Evolutionary conservation across 1,140 invertebrate species (phyloP), one percentile per base, ranked within the genome.

Genomic region (Parasteatoda tepidariorum): DNA sequence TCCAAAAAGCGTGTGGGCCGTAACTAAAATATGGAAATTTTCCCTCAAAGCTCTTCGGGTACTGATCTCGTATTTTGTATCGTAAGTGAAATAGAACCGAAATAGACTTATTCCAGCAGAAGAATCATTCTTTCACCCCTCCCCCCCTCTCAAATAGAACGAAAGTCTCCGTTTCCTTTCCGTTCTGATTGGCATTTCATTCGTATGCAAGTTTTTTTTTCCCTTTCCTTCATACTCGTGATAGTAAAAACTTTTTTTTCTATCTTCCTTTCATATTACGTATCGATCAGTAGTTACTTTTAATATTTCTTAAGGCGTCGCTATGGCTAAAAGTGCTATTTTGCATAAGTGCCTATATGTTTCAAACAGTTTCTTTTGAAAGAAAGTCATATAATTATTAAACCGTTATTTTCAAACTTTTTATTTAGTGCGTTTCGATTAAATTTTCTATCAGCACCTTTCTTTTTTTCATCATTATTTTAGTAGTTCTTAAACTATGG

Each of bases 1-100:
- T 41, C 7, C 26, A 31, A 76, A 30, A 68, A 79, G 57, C n/a
- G 28, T 61, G 48, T 61, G 54, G 62, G 76, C 28, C 13, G 18
- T 67, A 59, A 34, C 76, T 79, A 79, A 79, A 79, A 79, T 79
- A 62, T 75, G 61, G 62, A 64, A 59, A 79, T 57, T 57, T 79
- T 33, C 68, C 48, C 34, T 55, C 41, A 33, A 68, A 33, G 22
- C 41, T 22, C 33, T 73, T 13, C 64, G 2, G n/a, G 34, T 34
- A 41, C 41, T 79, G 76, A 79, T 67, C 62, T 59, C 66, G 64
- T 48, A 59, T 79, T 79, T 79, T 79, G 31, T 24, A 54, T 28
- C 64, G 38, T 28, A 11, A 34, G 76, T 59, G 62, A 30, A 67
- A 67, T 67, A 24, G 62, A 38, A 55, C 38, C 34, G 48, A 79